Percentiles rank a stretch among this genome's conserved stretches.
Evolutionary conservation across 2,888 invertebrate species (phyloP).

Genomic region (Lampropteryx suffumata): DNA sequence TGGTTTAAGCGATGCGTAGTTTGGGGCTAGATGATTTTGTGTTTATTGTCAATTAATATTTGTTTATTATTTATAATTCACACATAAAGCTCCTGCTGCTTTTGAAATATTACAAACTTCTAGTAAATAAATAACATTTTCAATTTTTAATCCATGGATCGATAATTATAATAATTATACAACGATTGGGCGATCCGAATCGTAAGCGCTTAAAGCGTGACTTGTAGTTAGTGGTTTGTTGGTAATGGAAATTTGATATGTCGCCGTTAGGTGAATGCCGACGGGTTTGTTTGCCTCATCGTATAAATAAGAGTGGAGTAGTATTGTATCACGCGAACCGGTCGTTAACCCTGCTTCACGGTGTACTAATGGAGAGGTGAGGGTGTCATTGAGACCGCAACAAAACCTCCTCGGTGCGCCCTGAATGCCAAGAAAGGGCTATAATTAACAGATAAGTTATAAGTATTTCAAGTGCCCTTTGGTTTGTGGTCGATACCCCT

Average conservation of each 20-base stretch:
- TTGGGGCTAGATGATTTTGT: too few relatives aligned
- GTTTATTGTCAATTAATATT: too few relatives aligned
- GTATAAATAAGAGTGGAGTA: conserved; percentile 78
- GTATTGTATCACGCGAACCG: conserved; percentile 71
- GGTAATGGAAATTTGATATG: conserved; percentile 78
- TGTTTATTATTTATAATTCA: too few relatives aligned
- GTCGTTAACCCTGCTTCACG: conserved; percentile 74
- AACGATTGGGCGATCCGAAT: conserved; percentile 18
- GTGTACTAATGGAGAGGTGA: conserved; percentile 70
- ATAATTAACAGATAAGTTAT: conserved; percentile 56
- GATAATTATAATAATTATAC: background rate
- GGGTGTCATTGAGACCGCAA: conserved; percentile 71
- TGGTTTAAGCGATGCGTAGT: too few relatives aligned
- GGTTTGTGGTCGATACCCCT: conserved; percentile 13
- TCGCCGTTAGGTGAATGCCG: conserved; percentile 65
- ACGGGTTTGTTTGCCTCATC: conserved; percentile 64
- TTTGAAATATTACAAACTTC: too few relatives aligned
- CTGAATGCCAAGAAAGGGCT: conserved; percentile 56
- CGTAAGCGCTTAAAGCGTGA: conserved; percentile 34
- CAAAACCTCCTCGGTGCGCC: conserved; percentile 56
- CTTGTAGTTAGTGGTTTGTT: conserved; percentile 28
- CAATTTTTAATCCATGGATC: too few relatives aligned
- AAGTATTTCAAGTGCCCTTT: conserved; percentile 28
- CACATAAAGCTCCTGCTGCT: too few relatives aligned
- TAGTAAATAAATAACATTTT: too few relatives aligned